These are phyloP conservation scores for Sericinus montela DNA, from an alignment of 2,888 invertebrate genomes.

Conservation along the genomic window DNA sequence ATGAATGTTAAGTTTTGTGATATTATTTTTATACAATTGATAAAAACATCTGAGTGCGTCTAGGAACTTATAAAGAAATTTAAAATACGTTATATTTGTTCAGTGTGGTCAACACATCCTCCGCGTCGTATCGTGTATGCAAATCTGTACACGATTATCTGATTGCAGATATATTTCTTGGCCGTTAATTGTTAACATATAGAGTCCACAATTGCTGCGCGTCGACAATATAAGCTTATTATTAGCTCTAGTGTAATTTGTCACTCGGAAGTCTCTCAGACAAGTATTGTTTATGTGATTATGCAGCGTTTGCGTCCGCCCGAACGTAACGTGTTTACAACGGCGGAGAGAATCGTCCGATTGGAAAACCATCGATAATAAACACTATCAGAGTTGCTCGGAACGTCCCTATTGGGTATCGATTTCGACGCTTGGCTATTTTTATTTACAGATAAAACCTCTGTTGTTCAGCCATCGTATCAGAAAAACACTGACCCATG, in stretches of 20 bases:
- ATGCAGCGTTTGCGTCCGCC: constrained; percentile 25
- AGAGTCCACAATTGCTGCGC: not conserved
- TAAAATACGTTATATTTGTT: too few relatives aligned
- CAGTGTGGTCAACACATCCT: constrained; percentile 27
- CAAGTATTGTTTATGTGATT: constrained; percentile 26
- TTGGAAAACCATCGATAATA: constrained; percentile 26
- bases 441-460: constrained; percentile 31
- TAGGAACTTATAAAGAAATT: too few relatives aligned
- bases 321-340: constrained; percentile 28
- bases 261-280: constrained; percentile 2
- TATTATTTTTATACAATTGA: too few relatives aligned
- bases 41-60: too few relatives aligned
- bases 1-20: too few relatives aligned
- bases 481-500: not conserved
- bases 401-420: constrained; percentile 7
- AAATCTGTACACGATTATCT: constrained; percentile 34
- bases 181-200: not conserved
- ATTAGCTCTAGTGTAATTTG: not conserved
- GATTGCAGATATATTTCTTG: constrained; percentile 1
- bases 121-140: constrained; percentile 29
- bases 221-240: not conserved
- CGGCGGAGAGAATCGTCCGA: constrained; percentile 17
- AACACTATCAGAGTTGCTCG: not conserved
- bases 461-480: constrained; percentile 27
- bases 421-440: not conserved